Evolutionary conservation across 2,113 vertebrate species (phyloP).

Genomic region (Podarcis cretensis): DNA sequence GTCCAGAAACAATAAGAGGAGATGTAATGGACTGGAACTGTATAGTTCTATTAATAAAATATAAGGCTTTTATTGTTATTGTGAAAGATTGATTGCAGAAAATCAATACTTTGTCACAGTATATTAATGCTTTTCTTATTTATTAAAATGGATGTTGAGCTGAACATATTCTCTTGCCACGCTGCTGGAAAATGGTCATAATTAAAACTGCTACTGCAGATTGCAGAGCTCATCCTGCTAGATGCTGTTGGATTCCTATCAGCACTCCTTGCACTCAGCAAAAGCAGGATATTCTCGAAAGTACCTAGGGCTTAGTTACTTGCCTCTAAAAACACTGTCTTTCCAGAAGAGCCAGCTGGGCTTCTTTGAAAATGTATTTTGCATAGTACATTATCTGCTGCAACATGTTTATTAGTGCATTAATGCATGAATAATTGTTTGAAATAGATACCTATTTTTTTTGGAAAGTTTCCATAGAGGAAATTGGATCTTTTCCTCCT

Average conservation of each 20-base stretch:
- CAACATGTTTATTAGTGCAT: neutral
- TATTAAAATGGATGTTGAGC: slow-evolving; percentile 57
- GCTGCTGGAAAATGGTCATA: slow-evolving; percentile 50
- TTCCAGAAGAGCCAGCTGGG: neutral
- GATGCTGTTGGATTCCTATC: slow-evolving; percentile 3
- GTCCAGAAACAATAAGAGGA: slow-evolving; percentile 62
- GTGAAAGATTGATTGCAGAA: slow-evolving; percentile 62
- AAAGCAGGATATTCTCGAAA: neutral
- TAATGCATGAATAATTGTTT: neutral
- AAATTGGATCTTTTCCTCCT: neutral
- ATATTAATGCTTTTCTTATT: slow-evolving; percentile 60
- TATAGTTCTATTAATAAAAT: slow-evolving; percentile 72
- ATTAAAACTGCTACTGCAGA: slow-evolving; percentile 47
- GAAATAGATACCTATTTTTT: neutral
- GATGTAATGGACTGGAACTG: slow-evolving; percentile 56
- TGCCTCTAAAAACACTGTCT: rapidly evolving
- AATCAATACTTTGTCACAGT: slow-evolving; percentile 67
- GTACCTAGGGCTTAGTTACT: neutral
- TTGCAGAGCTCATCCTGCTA: slow-evolving; percentile 15
- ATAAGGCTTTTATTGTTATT: slow-evolving; percentile 70
- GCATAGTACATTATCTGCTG: slow-evolving; percentile 3
- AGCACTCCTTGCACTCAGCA: slow-evolving; percentile 3
- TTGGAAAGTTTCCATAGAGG: neutral
- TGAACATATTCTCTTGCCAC: slow-evolving; percentile 48
- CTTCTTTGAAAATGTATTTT: slow-evolving; percentile 26